phyloP scores from a whole-genome alignment of 1,140 invertebrate genomes.

The Lepidostoma basale region DNA sequence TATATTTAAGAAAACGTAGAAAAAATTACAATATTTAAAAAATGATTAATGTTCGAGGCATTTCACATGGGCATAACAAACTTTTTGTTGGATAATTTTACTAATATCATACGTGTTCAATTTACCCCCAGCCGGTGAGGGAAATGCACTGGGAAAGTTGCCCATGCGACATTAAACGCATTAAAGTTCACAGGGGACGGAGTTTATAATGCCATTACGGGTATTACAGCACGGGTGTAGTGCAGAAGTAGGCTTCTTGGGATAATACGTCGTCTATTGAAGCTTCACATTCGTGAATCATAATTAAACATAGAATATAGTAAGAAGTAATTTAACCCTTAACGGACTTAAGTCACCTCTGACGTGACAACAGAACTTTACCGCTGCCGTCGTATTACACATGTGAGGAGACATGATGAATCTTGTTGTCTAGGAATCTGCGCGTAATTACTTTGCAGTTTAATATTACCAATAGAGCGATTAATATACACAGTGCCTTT shows the following conservation, averaged over 20 bases:
- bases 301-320: no score
- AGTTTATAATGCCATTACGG: constrained; percentile 45
- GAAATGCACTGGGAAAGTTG: constrained; percentile 27
- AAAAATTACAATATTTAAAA: not conserved
- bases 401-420: no score
- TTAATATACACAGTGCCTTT: no score
- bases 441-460: no score
- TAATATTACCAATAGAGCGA: no score
- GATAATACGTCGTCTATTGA: not conserved
- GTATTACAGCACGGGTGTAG: constrained; percentile 34
- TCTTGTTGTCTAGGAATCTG: no score
- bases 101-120: constrained; percentile 22
- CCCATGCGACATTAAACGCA: constrained; percentile 39
- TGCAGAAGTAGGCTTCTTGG: constrained; percentile 23
- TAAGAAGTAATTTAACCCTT: no score
- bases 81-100: not conserved
- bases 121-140: constrained; percentile 19
- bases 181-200: constrained; percentile 41
- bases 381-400: no score
- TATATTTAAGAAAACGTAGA: not conserved
- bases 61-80: not conserved
- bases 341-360: no score
- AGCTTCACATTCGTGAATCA: no score
- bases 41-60: not conserved
- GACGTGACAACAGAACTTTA: no score